Evolutionary conservation across 2,888 invertebrate species (phyloP), one percentile per base, ranked within the genome.

Genomic region (Andrena bicolor): DNA sequence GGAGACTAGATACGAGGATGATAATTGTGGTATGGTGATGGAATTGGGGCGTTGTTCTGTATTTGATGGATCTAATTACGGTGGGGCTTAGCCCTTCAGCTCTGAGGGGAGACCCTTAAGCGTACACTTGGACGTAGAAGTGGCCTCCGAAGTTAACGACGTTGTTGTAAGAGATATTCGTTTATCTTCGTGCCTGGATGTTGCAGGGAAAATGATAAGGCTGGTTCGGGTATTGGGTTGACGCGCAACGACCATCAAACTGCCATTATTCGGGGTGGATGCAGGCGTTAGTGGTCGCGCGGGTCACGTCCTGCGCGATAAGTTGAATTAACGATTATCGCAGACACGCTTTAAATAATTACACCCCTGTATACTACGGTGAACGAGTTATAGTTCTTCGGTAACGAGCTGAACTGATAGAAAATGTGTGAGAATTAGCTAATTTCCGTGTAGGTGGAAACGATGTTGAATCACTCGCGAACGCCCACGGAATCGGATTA

Each of bases 81-180:
- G 8, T 10, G 28, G 51, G 65, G 65, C 35, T 51, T 51, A 23
- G 16, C 56, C 35, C 60, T 26, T 23, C 60, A 32, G 51, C 41
- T 77, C 61, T 32, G 13, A 58, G 69, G 30, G 30, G 51, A 13
- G 58, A 7, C 48, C 28, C 77, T 77, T 41, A 35, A 74, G 68
- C 51, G 35, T 16, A 23, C 61, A 66, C 78, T 78, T n/a, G 75
- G 30, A 26, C 41, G 51, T 2, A 20, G 65, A 71, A 80, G 70
- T 77, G 61, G 66, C 53, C 65, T 71, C 26, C 51, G 53, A 77
- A 61, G 71, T 32, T 51, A 71, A 77, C 80, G 49, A 77, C 56
- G 68, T 53, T 66, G 79, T 61, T 71, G 53, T 51, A 61, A 69
- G 68, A 10, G 49, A 61, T 68, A 63, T 56, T 71, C 72, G 66